phyloP scores from a whole-genome alignment of 2,797 vertebrate species.

The Notoglanidium macrostoma region DNA sequence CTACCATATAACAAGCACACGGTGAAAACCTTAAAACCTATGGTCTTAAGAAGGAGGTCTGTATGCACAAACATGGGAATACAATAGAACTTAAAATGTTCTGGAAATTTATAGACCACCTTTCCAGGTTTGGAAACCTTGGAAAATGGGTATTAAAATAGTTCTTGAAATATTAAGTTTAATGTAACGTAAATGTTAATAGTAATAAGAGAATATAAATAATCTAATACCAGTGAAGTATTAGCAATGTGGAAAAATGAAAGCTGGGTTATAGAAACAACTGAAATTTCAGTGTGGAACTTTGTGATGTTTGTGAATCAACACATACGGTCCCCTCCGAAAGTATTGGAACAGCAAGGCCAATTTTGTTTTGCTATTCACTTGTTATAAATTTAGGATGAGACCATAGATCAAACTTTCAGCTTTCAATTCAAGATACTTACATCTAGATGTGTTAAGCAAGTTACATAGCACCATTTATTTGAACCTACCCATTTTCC shows the following conservation, averaged over 20 bases:
- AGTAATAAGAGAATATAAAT: background rate
- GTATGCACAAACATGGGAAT: background rate
- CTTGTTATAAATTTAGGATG: background rate
- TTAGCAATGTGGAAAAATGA: background rate
- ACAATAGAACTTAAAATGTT: background rate
- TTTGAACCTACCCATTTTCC: background rate
- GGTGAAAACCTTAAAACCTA: background rate
- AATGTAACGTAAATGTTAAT: too few relatives aligned
- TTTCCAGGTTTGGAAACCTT: background rate
- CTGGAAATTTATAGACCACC: background rate
- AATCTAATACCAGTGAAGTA: background rate
- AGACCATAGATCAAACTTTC: background rate
- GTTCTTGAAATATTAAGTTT: too few relatives aligned
- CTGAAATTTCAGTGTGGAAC: too few relatives aligned
- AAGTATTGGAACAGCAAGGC: background rate
- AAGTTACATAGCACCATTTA: too few relatives aligned
- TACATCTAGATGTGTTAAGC: background rate
- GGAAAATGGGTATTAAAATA: too few relatives aligned
- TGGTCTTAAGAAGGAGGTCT: background rate
- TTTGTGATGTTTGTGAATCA: background rate
- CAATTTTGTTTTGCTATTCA: background rate
- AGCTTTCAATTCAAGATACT: background rate
- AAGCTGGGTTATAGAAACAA: background rate
- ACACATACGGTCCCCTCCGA: background rate
- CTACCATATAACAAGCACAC: too few relatives aligned